phyloP scores from a whole-genome alignment of 2,113 vertebrate species.

The Pteropus alecto region DNA sequence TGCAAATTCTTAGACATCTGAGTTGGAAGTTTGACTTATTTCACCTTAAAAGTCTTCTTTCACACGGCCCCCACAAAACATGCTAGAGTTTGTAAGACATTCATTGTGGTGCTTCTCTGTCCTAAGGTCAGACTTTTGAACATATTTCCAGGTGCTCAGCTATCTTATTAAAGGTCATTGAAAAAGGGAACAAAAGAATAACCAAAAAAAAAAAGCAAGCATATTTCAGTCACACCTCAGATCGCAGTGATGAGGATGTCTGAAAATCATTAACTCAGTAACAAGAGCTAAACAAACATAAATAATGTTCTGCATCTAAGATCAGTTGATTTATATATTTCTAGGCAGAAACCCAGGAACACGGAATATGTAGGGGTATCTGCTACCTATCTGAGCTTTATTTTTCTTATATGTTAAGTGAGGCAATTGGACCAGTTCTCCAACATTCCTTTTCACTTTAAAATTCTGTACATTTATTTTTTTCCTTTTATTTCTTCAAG shows the following conservation, averaged over 20 bases:
- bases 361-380: rapidly evolving
- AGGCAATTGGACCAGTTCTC: not conserved
- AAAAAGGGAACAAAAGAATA: not conserved
- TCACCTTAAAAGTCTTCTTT: not conserved
- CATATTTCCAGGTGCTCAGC: not conserved
- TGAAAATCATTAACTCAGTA: not conserved
- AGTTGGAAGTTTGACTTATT: not conserved
- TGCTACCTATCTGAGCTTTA: not conserved
- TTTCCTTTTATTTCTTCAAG: not conserved
- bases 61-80: not conserved
- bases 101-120: not conserved
- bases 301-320: not conserved
- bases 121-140: not conserved
- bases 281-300: not conserved
- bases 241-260: not conserved
- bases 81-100: not conserved
- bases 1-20: not conserved
- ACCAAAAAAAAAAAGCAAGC: not conserved
- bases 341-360: not conserved
- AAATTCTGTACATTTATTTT: not conserved
- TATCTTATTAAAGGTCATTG: not conserved
- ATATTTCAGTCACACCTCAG: not conserved
- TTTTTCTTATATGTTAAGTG: not conserved
- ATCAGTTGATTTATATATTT: not conserved
- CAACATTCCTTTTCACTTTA: not conserved